Evolutionary conservation across 2,797 vertebrate species (phyloP), one percentile per base, ranked within the genome.

Genomic region (Pristis pectinata): DNA sequence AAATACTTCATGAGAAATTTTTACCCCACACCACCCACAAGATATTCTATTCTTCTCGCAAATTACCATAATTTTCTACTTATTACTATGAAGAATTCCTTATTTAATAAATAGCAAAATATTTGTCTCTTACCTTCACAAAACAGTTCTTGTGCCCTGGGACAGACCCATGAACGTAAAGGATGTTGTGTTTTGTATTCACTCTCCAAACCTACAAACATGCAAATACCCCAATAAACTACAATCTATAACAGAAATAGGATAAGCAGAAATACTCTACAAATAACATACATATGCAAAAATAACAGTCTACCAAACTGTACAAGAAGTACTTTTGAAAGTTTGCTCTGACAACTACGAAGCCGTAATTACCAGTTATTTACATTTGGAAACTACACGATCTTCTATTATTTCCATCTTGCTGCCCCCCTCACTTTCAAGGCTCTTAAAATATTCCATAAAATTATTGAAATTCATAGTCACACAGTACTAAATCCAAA

Each of bases 71-170:
- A 37, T n/a, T 41, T 79, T 79, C 59, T 41, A 24, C n/a, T 24
- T 61, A 10, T 2, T 41, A 22, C 37, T 37, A 17, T 61, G 27
- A 64, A 19, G 13, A 64, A 41, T 9, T 91, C 59, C 8, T 64
- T 37, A 91, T 11, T 37, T 34, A 91, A 91, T 91, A 91, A 22
- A 91, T 67, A 41, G 59, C 37, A 67, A 61, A 41, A 59, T 19
- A n/a, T 59, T 59, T 41, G 30, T 70, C 7, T n/a, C 97, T 93
- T 97, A 99, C 99, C 98, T 99, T 99, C 95, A 99, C 97, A 95
- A 99, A 96, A 96, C 99, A 99, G 96, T 98, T 99, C 67, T 82
- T 98, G 97, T 99, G 98, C 72, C 99, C 99, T 3, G 99, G 99
- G 77, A 99, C 97, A 34, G 98, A 98, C 2, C 99, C 99, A 94